A percentile compares a stretch with the other conserved stretches of the same genome.
phyloP scores from a whole-genome alignment of 2,888 invertebrate species.

The Drosophila kanekoi region DNA sequence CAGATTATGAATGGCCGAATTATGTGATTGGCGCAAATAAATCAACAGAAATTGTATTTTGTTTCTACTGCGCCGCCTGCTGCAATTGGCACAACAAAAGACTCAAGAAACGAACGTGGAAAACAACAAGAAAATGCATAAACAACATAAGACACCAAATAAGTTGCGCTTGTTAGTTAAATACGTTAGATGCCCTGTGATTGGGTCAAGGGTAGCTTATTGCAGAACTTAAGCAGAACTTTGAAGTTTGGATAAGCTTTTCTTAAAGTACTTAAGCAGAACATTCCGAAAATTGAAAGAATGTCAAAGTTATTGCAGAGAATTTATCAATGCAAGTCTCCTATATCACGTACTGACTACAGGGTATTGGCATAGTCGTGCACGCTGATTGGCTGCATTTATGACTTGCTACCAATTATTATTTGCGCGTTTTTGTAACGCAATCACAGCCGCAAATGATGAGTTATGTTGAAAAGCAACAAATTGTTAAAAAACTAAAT shows the following conservation, averaged over 20 bases:
- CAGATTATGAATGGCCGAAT: slow-evolving; percentile 55
- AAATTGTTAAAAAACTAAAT: slow-evolving; percentile 45
- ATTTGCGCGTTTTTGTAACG: slow-evolving; percentile 21
- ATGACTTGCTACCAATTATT: slow-evolving; percentile 21
- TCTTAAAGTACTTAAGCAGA: not conserved
- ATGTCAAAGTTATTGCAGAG: not conserved
- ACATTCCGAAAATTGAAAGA: not conserved
- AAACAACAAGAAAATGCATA: slow-evolving; percentile 28
- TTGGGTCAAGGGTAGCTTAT: not conserved
- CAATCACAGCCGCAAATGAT: slow-evolving; percentile 24
- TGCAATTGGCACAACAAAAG: slow-evolving; percentile 67
- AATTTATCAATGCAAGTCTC: too few species aligned
- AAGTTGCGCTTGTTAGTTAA: slow-evolving; percentile 9
- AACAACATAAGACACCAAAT: slow-evolving; percentile 30
- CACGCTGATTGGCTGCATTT: not conserved
- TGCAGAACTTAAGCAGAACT: too few species aligned
- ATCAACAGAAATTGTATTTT: slow-evolving; percentile 41
- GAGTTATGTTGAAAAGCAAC: slow-evolving; percentile 55
- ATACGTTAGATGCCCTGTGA: slow-evolving; percentile 25
- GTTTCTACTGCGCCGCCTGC: slow-evolving; percentile 10
- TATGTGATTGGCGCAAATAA: slow-evolving; percentile 67
- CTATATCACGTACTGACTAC: not conserved
- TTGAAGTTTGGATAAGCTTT: too few species aligned
- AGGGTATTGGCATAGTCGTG: not conserved
- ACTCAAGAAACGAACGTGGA: slow-evolving; percentile 70